phyloP scores from a whole-genome alignment of 2,888 invertebrate species.

The Dromius quadrimaculatus region DNA sequence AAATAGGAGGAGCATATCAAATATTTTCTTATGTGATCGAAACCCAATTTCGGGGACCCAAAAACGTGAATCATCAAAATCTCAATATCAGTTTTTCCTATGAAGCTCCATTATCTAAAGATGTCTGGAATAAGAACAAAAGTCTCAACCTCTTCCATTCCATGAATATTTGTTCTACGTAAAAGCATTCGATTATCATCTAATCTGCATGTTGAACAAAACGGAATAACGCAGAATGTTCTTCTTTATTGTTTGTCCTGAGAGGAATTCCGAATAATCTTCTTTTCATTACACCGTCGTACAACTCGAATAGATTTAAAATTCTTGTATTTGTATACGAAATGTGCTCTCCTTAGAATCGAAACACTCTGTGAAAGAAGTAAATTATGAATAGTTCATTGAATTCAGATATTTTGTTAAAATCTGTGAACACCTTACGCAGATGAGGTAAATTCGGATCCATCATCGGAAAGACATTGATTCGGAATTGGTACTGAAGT shows the following conservation, averaged over 20 bases:
- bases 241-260: neutral
- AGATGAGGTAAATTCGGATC: constrained; percentile 46
- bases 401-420: constrained; percentile 49
- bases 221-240: neutral
- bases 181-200: neutral
- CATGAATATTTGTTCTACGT: too few relatives aligned
- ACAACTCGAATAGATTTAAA: neutral
- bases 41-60: too few relatives aligned
- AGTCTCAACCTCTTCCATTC: too few relatives aligned
- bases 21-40: too few relatives aligned
- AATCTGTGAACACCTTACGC: constrained; percentile 48
- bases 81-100: too few relatives aligned
- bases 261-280: neutral
- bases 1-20: too few relatives aligned
- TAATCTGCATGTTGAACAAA: neutral
- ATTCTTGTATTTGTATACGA: constrained; percentile 17
- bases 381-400: constrained; percentile 48
- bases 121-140: too few relatives aligned
- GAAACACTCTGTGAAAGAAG: constrained; percentile 41
- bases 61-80: too few relatives aligned
- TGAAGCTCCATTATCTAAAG: too few relatives aligned
- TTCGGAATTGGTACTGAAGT: constrained; percentile 49
- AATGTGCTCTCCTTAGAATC: neutral
- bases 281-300: constrained; percentile 12
- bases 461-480: constrained; percentile 49